Base-by-base conservation (phyloP, 1,140 invertebrate species). In the Brachionus sp. region DNA sequence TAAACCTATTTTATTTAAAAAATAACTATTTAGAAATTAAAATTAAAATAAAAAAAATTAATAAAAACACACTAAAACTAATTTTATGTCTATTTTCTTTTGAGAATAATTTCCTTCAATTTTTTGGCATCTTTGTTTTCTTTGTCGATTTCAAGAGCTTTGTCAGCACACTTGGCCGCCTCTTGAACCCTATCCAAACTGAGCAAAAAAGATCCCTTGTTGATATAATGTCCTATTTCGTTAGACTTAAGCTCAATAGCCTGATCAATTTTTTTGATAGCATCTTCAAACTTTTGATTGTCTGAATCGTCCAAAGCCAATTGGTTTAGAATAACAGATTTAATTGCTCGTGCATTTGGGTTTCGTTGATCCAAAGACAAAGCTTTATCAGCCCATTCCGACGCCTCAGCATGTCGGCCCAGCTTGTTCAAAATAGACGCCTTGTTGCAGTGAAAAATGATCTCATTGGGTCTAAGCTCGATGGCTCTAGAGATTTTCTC, bases 51-150 rank as follows among this genome's bases (percentile, higher is more conserved):
- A n/a, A n/a, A n/a, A n/a, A n/a, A n/a, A n/a, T n/a, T n/a, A n/a
- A n/a, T n/a, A n/a, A n/a, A n/a, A n/a, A n/a, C n/a, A n/a, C n/a
- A n/a, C n/a, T n/a, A n/a, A n/a, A n/a, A n/a, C n/a, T n/a, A n/a
- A n/a, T n/a, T n/a, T n/a, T n/a, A n/a, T n/a, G 0, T 33, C 66
- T 35, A 70, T 29, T 70, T 70, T 39, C 66, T 70, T 5, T 70
- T 70, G 29, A 37, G 33, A 70, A 70, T 6, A 44, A 44, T 44
- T 10, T 75, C 39, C 42, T 75, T 75, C 10, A 75, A 12, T 23
- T 44, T 44, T 44, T 75, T 75, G 2, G 70, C 70, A 75, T 75
- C 70, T 46, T 75, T 75, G 25, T 75, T 75, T 10, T 75, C 42
- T 75, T 46, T 75, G 25, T 75, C 70, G 1, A 75, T 9, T 16